These are phyloP conservation scores for Caenorhabditis parvicauda DNA, from an alignment of 2,888 invertebrate genomes.

Conservation along the genomic window DNA sequence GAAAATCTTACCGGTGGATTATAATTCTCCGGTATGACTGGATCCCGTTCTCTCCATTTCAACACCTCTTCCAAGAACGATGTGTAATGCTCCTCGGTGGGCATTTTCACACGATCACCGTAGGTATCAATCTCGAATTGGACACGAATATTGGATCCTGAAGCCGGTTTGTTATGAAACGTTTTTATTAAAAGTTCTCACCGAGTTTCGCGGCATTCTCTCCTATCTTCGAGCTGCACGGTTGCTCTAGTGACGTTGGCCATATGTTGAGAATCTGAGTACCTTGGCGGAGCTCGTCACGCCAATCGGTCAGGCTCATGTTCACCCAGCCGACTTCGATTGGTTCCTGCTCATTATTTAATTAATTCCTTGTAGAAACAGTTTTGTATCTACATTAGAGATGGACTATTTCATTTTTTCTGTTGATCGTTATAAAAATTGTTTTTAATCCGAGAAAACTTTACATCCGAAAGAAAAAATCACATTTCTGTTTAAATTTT, in stretches of 20 bases:
- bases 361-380: neutral
- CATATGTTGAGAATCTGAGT: constrained; percentile 34
- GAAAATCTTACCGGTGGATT: neutral
- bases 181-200: too few relatives aligned
- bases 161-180: too few relatives aligned
- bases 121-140: constrained; percentile 19
- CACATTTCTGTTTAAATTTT: too few relatives aligned
- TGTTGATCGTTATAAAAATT: neutral
- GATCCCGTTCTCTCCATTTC: constrained; percentile 12
- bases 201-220: constrained; percentile 17
- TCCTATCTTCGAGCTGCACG: too few relatives aligned
- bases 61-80: constrained; percentile 14
- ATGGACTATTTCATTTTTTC: constrained; percentile 49
- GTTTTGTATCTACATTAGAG: constrained; percentile 64
- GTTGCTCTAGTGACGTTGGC: constrained; percentile 13
- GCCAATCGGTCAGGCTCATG: constrained; percentile 69
- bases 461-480: too few relatives aligned
- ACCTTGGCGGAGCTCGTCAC: constrained; percentile 66
- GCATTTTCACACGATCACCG: constrained; percentile 22
- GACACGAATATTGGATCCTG: constrained; percentile 3
- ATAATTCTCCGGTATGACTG: neutral
- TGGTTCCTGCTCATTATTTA: constrained; percentile 7
- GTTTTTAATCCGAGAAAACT: neutral
- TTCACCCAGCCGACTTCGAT: constrained; percentile 68
- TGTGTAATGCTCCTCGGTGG: constrained; percentile 13